Evolutionary conservation across 2,888 invertebrate species (phyloP).

Genomic region (Melanophora roralis): DNA sequence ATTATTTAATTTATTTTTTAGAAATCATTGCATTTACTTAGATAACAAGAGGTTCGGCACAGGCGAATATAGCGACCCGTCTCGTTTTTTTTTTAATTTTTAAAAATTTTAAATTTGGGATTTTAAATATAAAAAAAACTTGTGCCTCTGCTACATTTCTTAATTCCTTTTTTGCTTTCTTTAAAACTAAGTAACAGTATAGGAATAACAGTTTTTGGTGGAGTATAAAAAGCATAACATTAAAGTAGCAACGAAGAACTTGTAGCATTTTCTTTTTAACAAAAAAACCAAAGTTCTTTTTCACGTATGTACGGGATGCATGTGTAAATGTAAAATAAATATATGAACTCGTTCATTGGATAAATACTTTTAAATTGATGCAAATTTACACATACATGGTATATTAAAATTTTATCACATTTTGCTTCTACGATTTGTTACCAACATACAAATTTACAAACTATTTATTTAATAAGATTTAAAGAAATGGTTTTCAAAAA

Average conservation of each 20-base stretch:
- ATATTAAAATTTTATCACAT: conserved; percentile 59
- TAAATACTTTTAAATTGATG: conserved; percentile 60
- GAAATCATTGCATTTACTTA: too few relatives aligned
- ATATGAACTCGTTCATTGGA: conserved; percentile 48
- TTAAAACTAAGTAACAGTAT: not conserved
- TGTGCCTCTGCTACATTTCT: not conserved
- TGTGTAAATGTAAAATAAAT: conserved; percentile 54
- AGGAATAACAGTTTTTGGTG: not conserved
- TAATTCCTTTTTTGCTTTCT: not conserved
- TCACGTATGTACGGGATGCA: conserved; percentile 51
- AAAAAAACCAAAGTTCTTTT: conserved; percentile 31
- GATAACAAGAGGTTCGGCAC: too few relatives aligned
- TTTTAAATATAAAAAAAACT: too few relatives aligned
- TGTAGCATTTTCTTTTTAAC: conserved; percentile 35
- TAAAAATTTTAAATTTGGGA: too few relatives aligned
- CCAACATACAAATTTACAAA: too few relatives aligned
- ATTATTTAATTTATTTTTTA: too few relatives aligned
- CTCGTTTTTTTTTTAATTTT: too few relatives aligned
- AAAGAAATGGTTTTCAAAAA: not conserved
- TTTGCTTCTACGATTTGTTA: conserved; percentile 19
- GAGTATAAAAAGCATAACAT: conserved; percentile 11
- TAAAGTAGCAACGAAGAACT: conserved; percentile 48
- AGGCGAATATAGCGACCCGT: too few relatives aligned
- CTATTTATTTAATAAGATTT: conserved; percentile 15
- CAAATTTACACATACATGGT: conserved; percentile 62